Base-by-base conservation (phyloP, 2,113 vertebrate genomes). In the Ondatra zibethicus region DNA sequence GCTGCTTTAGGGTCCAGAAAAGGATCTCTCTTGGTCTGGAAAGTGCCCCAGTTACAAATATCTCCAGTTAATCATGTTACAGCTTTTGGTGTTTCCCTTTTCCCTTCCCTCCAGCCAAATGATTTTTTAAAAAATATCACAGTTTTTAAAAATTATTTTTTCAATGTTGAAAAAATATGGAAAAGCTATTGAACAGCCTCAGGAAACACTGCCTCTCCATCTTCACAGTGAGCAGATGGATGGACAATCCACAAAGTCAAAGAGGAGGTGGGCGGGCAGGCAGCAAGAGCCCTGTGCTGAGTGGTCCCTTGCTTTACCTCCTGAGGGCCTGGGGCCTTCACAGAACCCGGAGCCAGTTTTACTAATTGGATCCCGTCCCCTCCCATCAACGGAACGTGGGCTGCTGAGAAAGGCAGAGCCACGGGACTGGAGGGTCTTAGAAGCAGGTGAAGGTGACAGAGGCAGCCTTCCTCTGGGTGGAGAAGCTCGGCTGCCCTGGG, bases 11-110 rank as follows among this genome's bases (percentile, higher is more conserved):
- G 97, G 98, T 98, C 98, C 98, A 98, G 97, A 98, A 98, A 94
- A 97, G 97, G 58, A 73, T 97, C 98, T 97, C 98, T 98, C 98
- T 98, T 97, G 97, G 97, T 98, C 97, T 98, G 95, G 36, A 98
- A 98, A 97, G 93, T 98, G 97, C 98, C 98, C 98, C 99, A 99
- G 98, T 99, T 99, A 98, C 97, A 89, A 98, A 89, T 98, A 98
- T 99, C 98, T 99, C 99, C 98, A 99, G 98, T 98, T 98, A 98
- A 96, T 98, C 98, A 97, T 98, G 93, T 97, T 98, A 98, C 75
- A 98, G 98, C 98, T 98, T 98, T 98, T 98, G 98, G 98, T 98
- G 97, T 95, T 94, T 97, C 98, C 98, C 98, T 97, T 97, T 98
- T 98, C 98, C 96, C 98, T 98, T 98, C 98, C 96, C 98, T 98